Evolutionary conservation across 2,888 invertebrate genomes (phyloP).

Genomic region (Torymus aiolomorphi): DNA sequence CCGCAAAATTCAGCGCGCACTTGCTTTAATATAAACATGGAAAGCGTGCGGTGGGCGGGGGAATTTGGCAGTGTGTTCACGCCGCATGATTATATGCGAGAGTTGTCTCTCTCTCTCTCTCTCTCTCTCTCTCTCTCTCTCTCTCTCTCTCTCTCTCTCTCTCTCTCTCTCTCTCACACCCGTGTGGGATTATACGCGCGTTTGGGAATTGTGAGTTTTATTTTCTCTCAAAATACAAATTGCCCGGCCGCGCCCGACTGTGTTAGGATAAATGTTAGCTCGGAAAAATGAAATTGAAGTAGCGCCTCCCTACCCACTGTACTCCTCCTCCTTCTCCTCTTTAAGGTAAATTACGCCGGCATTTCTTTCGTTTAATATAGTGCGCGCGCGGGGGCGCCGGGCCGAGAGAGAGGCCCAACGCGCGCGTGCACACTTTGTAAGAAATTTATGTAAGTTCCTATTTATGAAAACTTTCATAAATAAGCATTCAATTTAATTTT

Average conservation of each 20-base stretch:
- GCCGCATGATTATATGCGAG: slow-evolving; percentile 26
- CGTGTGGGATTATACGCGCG: background rate
- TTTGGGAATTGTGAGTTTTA: slow-evolving; percentile 22
- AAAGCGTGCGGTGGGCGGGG: background rate
- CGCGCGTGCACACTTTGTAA: slow-evolving; percentile 17
- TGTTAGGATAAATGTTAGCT: slow-evolving; percentile 34
- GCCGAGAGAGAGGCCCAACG: too few relatives aligned
- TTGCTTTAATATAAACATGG: slow-evolving; percentile 3
- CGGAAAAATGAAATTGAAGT: slow-evolving; percentile 45
- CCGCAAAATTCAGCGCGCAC: too few relatives aligned
- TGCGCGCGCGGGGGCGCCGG: background rate
- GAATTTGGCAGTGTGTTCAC: slow-evolving; percentile 19
- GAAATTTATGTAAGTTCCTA: slow-evolving; percentile 6
- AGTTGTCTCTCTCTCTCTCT: too few relatives aligned
- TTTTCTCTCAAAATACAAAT: slow-evolving; percentile 23
- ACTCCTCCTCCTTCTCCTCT: slow-evolving; percentile 6
- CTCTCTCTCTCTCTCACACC: too few relatives aligned
- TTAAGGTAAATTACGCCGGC: slow-evolving; percentile 30
- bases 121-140: too few relatives aligned
- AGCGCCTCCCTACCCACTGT: background rate
- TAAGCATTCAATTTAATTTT: background rate
- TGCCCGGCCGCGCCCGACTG: background rate
- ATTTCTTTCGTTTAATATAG: slow-evolving; percentile 24
- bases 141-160: too few relatives aligned
- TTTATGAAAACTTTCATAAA: slow-evolving; percentile 17